Conservation (phyloP, 2,888 invertebrate species). For the Maniola hyperantus region DNA sequence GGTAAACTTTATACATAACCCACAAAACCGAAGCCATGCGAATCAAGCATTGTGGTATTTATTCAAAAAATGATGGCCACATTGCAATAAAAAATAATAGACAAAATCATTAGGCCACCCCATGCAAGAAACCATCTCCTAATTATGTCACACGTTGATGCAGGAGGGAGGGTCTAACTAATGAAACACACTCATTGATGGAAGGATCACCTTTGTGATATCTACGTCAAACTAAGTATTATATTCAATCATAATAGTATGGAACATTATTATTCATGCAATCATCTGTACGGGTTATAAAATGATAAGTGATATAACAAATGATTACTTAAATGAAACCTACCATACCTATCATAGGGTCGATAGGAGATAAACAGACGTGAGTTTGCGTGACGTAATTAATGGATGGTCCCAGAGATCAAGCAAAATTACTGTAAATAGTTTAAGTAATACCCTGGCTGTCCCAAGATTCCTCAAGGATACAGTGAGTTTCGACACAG, state of each 20-base stretch:
- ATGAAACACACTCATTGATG: neutral
- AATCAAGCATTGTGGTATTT: constrained; percentile 33
- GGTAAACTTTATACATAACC: constrained; percentile 12
- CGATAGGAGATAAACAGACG: neutral
- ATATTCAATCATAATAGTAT: no score
- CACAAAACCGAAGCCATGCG: constrained; percentile 49
- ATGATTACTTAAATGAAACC: no score
- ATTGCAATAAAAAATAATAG: constrained; percentile 30
- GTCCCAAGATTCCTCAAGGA: constrained; percentile 82
- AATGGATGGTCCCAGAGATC: constrained; percentile 25
- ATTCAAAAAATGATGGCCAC: constrained; percentile 30
- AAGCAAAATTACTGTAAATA: constrained; percentile 49
- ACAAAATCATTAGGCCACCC: constrained; percentile 54
- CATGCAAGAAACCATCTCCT: constrained; percentile 52
- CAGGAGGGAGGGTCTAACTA: neutral
- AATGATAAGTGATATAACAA: no score
- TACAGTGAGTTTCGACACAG: constrained; percentile 77
- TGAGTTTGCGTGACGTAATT: constrained; percentile 5
- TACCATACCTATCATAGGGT: neutral
- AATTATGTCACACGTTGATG: constrained; percentile 43
- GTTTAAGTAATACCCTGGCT: constrained; percentile 71
- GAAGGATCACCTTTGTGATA: neutral
- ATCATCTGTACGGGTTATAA: no score
- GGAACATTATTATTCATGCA: no score
- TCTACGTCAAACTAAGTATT: neutral